These are phyloP conservation scores for Cichladusa arquata DNA, from an alignment of 2,113 vertebrate species.

Conservation along the genomic window DNA sequence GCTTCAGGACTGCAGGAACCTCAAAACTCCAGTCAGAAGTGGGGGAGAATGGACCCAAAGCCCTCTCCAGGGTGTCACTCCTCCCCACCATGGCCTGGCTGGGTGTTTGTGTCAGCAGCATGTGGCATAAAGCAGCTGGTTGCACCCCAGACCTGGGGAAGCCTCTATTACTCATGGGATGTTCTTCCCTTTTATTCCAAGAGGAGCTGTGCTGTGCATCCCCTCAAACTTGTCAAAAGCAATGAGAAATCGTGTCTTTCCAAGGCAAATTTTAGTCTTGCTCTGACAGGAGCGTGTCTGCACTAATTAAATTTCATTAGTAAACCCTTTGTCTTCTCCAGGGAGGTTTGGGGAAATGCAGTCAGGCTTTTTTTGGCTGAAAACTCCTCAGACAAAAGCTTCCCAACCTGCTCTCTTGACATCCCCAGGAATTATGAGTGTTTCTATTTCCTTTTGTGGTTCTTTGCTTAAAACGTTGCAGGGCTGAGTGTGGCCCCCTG, in stretches of 20 bases:
- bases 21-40: not conserved
- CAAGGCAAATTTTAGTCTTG: not conserved
- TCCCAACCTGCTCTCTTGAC: not conserved
- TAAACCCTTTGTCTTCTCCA: constrained; percentile 49
- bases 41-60: not conserved
- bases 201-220: not conserved
- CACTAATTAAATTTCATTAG: constrained; percentile 52
- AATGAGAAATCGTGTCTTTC: not conserved
- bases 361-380: constrained; percentile 19
- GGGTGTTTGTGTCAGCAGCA: not conserved
- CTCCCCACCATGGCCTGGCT: not conserved
- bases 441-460: not conserved
- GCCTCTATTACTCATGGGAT: not conserved
- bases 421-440: not conserved
- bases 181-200: not conserved
- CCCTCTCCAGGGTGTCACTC: not conserved
- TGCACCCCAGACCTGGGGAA: not conserved
- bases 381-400: constrained; percentile 44
- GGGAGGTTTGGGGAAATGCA: constrained; percentile 29
- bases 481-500: not conserved
- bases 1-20: not conserved
- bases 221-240: constrained; percentile 19
- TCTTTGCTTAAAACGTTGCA: not conserved
- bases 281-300: constrained; percentile 48
- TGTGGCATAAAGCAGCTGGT: not conserved